These are phyloP conservation scores for Sinhomidia bicolor DNA, from an alignment of 2,888 invertebrate species.

Conservation along the genomic window DNA sequence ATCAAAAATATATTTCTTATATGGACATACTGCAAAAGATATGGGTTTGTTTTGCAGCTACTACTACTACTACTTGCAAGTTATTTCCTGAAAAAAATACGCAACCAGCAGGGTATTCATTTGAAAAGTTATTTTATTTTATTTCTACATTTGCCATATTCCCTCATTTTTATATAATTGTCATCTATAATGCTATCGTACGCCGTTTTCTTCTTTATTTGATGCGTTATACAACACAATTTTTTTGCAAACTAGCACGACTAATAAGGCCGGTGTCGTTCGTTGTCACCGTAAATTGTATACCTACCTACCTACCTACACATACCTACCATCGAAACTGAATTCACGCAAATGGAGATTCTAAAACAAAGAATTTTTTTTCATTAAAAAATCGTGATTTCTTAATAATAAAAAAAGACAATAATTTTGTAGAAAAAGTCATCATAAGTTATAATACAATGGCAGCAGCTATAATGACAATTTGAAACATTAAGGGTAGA, in stretches of 20 bases:
- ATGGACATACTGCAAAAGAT: too few relatives aligned
- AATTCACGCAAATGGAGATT: not conserved
- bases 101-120: not conserved
- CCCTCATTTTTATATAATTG: not conserved
- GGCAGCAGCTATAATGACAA: not conserved
- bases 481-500: not conserved
- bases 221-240: too few relatives aligned
- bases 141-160: not conserved
- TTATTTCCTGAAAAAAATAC: constrained; percentile 26
- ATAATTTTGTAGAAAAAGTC: not conserved
- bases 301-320: not conserved
- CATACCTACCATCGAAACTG: too few relatives aligned
- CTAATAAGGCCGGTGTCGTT: too few relatives aligned
- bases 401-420: not conserved
- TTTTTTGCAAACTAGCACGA: too few relatives aligned
- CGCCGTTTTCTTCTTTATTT: too few relatives aligned
- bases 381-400: constrained; percentile 23
- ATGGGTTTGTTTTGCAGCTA: not conserved
- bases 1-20: not conserved
- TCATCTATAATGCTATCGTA: too few relatives aligned
- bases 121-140: not conserved
- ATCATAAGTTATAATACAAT: not conserved
- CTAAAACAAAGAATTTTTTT: not conserved
- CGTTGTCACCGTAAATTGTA: too few relatives aligned
- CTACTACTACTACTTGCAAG: too few relatives aligned